Evolutionary conservation across 37 sponge, comb jelly and placozoan genomes (phyloP).

Genomic region (Mnemiopsis leidyi): DNA sequence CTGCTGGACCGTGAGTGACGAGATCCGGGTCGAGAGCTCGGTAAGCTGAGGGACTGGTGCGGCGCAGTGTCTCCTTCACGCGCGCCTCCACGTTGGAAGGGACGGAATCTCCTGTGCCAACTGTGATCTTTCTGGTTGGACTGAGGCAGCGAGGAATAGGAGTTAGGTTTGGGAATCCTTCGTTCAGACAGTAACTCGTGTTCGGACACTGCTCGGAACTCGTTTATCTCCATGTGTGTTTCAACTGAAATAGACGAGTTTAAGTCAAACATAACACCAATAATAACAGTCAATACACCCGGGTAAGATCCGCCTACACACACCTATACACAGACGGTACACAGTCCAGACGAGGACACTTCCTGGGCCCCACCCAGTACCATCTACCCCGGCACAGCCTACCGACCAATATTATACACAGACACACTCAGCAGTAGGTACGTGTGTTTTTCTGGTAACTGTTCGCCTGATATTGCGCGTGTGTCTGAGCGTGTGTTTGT

Average conservation of each 20-base stretch:
- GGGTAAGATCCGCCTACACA: too few species aligned
- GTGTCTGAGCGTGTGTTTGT: too few species aligned
- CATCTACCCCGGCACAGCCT: too few species aligned
- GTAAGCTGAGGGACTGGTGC: constrained; percentile 49
- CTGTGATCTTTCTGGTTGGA: constrained; percentile 25
- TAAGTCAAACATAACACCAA: too few species aligned
- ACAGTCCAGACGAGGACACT: too few species aligned
- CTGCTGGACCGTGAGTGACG: constrained; percentile 62
- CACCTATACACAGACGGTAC: too few species aligned
- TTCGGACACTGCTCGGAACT: constrained; percentile 59
- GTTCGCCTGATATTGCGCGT: too few species aligned
- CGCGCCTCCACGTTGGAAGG: constrained; percentile 20
- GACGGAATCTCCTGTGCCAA: constrained; percentile 40
- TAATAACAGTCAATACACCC: too few species aligned
- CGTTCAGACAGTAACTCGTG: constrained; percentile 25
- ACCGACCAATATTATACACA: too few species aligned
- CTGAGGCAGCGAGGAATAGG: constrained; percentile 58
- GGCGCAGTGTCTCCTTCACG: not conserved
- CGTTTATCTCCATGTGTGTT: constrained; percentile 65
- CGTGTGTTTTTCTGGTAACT: too few species aligned
- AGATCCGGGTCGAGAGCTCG: constrained; percentile 23
- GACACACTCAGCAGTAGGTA: too few species aligned
- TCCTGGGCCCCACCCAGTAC: too few species aligned
- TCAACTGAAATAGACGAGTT: constrained; percentile 65
- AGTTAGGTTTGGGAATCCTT: constrained; percentile 59